Percentiles rank a stretch among this genome's conserved stretches.
Conservation (phyloP, 2,888 invertebrate genomes). For the Tanytarsus gracilentus region DNA sequence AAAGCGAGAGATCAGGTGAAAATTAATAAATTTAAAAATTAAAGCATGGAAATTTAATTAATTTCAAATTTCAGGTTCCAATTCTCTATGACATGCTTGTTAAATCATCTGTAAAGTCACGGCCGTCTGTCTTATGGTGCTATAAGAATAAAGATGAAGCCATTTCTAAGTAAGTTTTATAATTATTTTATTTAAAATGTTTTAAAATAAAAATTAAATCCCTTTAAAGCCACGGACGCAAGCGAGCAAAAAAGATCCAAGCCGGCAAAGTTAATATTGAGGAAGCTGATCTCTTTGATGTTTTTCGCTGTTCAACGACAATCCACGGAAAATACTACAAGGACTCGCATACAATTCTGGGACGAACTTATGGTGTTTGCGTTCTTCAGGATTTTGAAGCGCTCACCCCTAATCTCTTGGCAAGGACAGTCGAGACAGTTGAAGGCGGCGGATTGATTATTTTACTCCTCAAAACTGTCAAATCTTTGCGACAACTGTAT, state of each 20-base stretch:
- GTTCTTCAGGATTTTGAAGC: conserved; percentile 97
- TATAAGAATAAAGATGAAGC: conserved; percentile 90
- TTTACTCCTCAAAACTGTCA: conserved; percentile 73
- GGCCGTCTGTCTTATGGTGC: conserved; percentile 96
- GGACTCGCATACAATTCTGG: conserved; percentile 95
- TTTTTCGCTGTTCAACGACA: conserved; percentile 90
- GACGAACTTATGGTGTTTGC: conserved; percentile 94
- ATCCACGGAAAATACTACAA: conserved; percentile 96
- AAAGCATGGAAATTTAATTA: background rate
- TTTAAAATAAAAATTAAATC: conserved; percentile 15
- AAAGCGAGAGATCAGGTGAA: conserved; percentile 89
- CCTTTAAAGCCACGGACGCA: conserved; percentile 70
- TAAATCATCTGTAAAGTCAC: conserved; percentile 84
- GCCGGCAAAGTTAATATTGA: conserved; percentile 80
- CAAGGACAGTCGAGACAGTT: conserved; percentile 94
- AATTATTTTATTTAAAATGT: background rate
- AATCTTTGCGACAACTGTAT: conserved; percentile 86
- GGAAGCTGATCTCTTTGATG: conserved; percentile 93
- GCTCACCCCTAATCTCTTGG: conserved; percentile 90
- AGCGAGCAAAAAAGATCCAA: conserved; percentile 86
- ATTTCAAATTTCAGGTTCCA: conserved; percentile 59
- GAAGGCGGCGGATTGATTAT: conserved; percentile 94
- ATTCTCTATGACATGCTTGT: conserved; percentile 95
- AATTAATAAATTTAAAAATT: background rate
- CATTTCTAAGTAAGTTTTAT: conserved; percentile 61